A percentile compares a stretch with the other conserved stretches of the same genome.
Conservation (phyloP, 2,797 vertebrate species). For the Rousettus madagascariensis region DNA sequence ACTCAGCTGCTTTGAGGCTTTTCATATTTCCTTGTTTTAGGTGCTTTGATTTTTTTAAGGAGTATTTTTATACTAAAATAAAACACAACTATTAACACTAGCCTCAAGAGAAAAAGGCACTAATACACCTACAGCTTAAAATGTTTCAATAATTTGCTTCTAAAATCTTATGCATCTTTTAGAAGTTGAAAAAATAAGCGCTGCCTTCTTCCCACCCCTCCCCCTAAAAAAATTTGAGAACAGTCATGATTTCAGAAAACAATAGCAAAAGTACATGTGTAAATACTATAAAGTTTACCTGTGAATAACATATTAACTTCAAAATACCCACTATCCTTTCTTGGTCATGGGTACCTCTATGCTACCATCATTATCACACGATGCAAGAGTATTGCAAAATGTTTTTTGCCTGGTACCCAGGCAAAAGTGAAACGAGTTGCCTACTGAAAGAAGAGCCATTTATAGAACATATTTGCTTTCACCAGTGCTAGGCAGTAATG, state of each 20-base stretch:
- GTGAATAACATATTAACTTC: slow-evolving; percentile 8
- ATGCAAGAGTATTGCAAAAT: not conserved
- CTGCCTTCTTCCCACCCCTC: not conserved
- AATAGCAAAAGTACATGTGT: slow-evolving; percentile 27
- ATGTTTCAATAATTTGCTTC: slow-evolving; percentile 51
- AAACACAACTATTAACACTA: slow-evolving; percentile 56
- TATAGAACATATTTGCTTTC: slow-evolving; percentile 38
- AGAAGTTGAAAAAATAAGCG: slow-evolving; percentile 64
- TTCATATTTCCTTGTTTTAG: slow-evolving; percentile 54
- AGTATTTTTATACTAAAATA: slow-evolving; percentile 68
- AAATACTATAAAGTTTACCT: not conserved
- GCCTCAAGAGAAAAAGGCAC: slow-evolving; percentile 40
- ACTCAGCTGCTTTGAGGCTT: slow-evolving; percentile 65
- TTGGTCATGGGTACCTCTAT: not conserved
- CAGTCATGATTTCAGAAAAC: slow-evolving; percentile 44
- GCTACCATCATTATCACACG: not conserved
- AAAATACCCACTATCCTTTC: slow-evolving; percentile 2
- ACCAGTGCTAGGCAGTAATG: not conserved
- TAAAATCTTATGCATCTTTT: slow-evolving; percentile 50
- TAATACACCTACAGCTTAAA: slow-evolving; percentile 41
- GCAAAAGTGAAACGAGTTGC: slow-evolving; percentile 50
- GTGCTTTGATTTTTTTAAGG: slow-evolving; percentile 54
- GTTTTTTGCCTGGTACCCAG: not conserved
- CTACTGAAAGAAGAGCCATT: slow-evolving; percentile 57
- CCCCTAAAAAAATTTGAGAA: not conserved